Percentiles rank a stretch among this genome's conserved stretches.
Conservation (phyloP, 2,888 invertebrate genomes). For the Drosophila mimetica region DNA sequence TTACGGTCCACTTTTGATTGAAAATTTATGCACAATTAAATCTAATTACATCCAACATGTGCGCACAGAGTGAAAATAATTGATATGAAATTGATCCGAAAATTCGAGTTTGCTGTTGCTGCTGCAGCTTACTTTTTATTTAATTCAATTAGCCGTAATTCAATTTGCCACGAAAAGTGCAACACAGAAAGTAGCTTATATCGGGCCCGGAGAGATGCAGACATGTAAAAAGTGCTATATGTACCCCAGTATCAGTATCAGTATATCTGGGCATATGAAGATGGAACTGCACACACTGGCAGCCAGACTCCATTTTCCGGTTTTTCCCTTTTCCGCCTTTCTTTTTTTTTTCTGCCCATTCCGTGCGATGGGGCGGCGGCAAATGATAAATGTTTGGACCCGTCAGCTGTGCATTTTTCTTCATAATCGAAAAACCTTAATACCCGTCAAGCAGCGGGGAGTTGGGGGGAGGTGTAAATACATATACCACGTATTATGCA, state of each 20-base stretch:
- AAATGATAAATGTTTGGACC: constrained; percentile 66
- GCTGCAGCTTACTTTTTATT: constrained; percentile 12
- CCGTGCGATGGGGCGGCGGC: constrained; percentile 12
- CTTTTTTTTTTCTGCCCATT: not conserved
- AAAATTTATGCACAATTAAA: constrained; percentile 65
- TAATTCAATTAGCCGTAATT: constrained; percentile 32
- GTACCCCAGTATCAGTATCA: too few relatives aligned
- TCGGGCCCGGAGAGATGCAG: not conserved
- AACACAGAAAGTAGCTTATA: constrained; percentile 1
- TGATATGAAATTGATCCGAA: constrained; percentile 14
- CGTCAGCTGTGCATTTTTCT: constrained; percentile 71
- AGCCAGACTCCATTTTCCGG: constrained; percentile 13
- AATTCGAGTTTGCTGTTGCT: not conserved
- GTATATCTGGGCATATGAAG: constrained; percentile 1
- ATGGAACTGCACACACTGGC: constrained; percentile 7
- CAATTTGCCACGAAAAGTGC: constrained; percentile 17
- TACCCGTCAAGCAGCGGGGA: constrained; percentile 32
- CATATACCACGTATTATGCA: not conserved
- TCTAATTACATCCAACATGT: constrained; percentile 56
- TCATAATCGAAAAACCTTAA: constrained; percentile 71
- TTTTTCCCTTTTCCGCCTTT: not conserved
- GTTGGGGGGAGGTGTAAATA: constrained; percentile 2
- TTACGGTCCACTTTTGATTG: constrained; percentile 48
- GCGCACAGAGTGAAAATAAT: constrained; percentile 17
- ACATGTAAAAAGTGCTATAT: not conserved